Evolutionary conservation across 2,888 invertebrate genomes (phyloP).

Genomic region (Orchesellides sinensis): DNA sequence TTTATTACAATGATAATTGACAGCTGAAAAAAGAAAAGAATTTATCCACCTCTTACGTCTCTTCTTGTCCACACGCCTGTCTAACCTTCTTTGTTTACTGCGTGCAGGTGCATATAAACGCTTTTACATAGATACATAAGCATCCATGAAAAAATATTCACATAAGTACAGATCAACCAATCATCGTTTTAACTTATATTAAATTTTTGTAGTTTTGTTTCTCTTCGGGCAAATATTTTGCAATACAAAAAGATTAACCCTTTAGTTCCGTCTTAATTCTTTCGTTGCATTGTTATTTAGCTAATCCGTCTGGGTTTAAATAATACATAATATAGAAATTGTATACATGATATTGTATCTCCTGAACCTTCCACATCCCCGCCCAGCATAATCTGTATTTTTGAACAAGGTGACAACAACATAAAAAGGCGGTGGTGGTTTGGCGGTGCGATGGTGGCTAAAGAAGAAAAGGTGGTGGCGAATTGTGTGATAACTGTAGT

Average conservation of each 20-base stretch:
- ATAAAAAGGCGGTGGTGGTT: constrained; percentile 42
- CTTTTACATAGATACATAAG: no score
- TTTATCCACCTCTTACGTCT: constrained; percentile 12
- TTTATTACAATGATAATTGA: constrained; percentile 63
- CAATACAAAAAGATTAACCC: no score
- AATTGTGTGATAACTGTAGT: not conserved
- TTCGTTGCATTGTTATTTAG: no score
- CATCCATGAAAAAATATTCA: no score
- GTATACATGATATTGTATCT: no score
- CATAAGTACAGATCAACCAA: constrained; percentile 4
- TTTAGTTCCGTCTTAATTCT: no score
- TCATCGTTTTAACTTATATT: not conserved
- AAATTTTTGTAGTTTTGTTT: no score
- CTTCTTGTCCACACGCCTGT: constrained; percentile 17
- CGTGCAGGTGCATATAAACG: no score
- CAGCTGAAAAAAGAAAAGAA: constrained; percentile 46
- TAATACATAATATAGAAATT: no score
- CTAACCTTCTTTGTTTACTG: not conserved
- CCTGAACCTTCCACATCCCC: no score
- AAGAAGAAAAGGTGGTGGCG: not conserved
- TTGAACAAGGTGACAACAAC: constrained; percentile 48
- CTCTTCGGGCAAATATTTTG: no score
- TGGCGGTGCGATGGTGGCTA: not conserved
- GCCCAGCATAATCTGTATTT: not conserved
- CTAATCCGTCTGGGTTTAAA: no score